phyloP scores from a whole-genome alignment of 2,113 vertebrate genomes.

The Megalops atlanticus region DNA sequence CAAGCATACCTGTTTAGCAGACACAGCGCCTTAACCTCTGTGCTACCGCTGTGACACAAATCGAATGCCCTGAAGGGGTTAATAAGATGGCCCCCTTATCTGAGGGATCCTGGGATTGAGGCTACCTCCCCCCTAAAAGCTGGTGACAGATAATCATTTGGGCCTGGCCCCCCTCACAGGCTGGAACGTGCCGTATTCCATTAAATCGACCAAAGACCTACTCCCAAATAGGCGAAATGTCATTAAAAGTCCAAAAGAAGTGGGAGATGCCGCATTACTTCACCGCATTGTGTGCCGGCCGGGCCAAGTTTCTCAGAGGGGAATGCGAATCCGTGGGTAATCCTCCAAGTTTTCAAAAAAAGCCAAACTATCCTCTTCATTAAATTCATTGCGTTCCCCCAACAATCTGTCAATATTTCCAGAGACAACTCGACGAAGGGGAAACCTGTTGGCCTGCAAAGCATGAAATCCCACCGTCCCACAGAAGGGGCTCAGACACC shows the following conservation, averaged over 20 bases:
- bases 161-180: constrained; percentile 50
- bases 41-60: constrained; percentile 43
- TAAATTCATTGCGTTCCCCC: not conserved
- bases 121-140: constrained; percentile 46
- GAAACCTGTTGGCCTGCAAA: not conserved
- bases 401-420: not conserved
- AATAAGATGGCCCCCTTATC: constrained; percentile 54
- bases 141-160: constrained; percentile 60
- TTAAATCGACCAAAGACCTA: constrained; percentile 33
- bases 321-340: not conserved
- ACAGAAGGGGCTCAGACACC: not conserved
- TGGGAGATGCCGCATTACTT: not conserved
- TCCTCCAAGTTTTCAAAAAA: not conserved
- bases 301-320: not conserved
- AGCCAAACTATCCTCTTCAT: constrained; percentile 12
- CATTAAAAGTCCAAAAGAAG: constrained; percentile 14
- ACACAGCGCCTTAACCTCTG: constrained; percentile 49
- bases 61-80: constrained; percentile 55
- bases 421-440: not conserved
- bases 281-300: not conserved
- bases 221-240: constrained; percentile 9
- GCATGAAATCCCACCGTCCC: constrained; percentile 4
- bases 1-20: constrained; percentile 51
- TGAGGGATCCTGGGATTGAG: constrained; percentile 44
- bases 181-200: constrained; percentile 51